Percentiles rank a stretch among this genome's conserved stretches.
Evolutionary conservation across 2,797 vertebrate species (phyloP).

Genomic region (Enteromius mattozi): DNA sequence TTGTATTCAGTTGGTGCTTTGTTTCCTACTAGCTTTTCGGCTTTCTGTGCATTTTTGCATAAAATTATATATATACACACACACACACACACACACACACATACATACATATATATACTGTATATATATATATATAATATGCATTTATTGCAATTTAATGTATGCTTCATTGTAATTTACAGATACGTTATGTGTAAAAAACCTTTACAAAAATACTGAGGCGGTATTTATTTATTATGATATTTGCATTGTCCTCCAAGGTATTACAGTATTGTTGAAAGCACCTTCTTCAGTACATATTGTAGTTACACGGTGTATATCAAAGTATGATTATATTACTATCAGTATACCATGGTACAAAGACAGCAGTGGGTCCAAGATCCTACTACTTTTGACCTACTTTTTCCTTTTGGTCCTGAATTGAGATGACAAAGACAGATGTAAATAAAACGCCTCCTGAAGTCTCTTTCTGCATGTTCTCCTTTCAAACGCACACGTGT

Average conservation of each 20-base stretch:
- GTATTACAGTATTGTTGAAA: neutral
- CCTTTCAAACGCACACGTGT: neutral
- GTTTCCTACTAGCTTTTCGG: neutral
- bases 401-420: conserved; percentile 11
- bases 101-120: too few relatives aligned
- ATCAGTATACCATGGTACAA: neutral
- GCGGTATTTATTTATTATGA: neutral
- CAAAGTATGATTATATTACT: neutral
- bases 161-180: too few relatives aligned
- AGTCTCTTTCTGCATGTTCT: conserved; percentile 43
- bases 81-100: too few relatives aligned
- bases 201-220: neutral
- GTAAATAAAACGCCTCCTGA: conserved; percentile 60
- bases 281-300: neutral
- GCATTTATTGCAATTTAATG: too few relatives aligned
- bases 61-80: neutral
- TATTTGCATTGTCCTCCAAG: neutral
- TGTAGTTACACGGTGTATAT: neutral
- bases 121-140: too few relatives aligned
- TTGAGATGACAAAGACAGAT: conserved; percentile 38
- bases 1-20: neutral
- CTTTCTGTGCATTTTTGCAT: neutral
- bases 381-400: conserved; percentile 9
- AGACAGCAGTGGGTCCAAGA: neutral
- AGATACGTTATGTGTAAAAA: neutral